phyloP scores from a whole-genome alignment of 2,888 invertebrate species.

The Pharmacophagus antenor region DNA sequence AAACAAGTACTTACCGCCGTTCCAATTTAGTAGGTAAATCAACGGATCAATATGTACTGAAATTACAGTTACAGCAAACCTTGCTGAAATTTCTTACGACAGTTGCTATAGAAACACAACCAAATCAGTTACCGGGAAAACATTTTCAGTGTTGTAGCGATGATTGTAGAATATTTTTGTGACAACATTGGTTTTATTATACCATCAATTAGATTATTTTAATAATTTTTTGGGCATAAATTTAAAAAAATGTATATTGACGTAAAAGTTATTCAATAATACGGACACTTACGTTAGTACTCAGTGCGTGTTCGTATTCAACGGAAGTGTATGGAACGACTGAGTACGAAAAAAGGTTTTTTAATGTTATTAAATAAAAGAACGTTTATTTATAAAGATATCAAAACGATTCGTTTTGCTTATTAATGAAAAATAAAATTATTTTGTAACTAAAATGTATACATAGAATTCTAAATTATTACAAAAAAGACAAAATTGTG shows the following conservation, averaged over 20 bases:
- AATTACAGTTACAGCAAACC: neutral
- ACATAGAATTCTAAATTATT: too few species aligned
- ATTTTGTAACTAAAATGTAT: neutral
- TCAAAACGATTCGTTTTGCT: neutral
- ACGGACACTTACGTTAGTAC: constrained; percentile 15
- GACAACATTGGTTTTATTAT: neutral
- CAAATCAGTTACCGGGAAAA: neutral
- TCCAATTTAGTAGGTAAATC: neutral
- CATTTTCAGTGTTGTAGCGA: neutral
- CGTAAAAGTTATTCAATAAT: neutral
- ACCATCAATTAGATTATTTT: too few species aligned
- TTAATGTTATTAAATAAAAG: neutral
- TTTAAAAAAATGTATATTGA: neutral
- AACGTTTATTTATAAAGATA: neutral
- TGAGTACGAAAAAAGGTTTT: neutral
- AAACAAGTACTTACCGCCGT: neutral
- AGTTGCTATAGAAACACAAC: constrained; percentile 14
- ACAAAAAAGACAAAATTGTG: too few species aligned
- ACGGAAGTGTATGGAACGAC: constrained; percentile 1
- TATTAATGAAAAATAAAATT: neutral
- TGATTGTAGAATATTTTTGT: neutral
- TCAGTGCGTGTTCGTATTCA: constrained; percentile 11
- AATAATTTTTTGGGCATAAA: neutral
- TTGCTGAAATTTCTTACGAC: neutral
- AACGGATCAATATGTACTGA: neutral